Evolutionary conservation across 1,140 invertebrate genomes (phyloP), one percentile per base, ranked within the genome.

Genomic region (Triops longicaudatus): DNA sequence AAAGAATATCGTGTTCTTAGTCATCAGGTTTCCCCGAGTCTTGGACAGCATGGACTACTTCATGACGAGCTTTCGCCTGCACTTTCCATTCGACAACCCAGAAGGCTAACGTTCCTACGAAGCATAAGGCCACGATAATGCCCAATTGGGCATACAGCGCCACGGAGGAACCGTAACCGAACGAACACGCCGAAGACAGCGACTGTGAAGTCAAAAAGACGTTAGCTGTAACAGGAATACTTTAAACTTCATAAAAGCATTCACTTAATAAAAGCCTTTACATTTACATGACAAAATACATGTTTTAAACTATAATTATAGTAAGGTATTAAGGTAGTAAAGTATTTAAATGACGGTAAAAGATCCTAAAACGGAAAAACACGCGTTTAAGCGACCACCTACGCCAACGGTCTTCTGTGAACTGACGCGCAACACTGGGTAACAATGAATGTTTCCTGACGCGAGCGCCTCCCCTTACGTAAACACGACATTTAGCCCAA

Each of bases 111-210:
- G 94, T 93, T 26, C 95, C 96, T 9, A 93, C 79, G 3, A 91
- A 87, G 0, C 90, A 91, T 14, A 90, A 86, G 0, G 91, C 84
- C 0, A 91, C 86, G 9, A 98, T 83, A 42, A 98, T 92, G 0
- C 86, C 85, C 7, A 98, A 83, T 83, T 98, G 96, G 72, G 90
- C 88, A 72, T 93, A 88, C 2, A 98, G 86, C 0, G 89, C 86
- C 1, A 95, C 82, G 37, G 87, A 83, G 7, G 88, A 90, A 75
- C 94, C 93, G 85, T 98, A 98, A 83, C 92, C 92, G 86, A 98
- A 98, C 75, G 91, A 93, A 7, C 89, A 85, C 0, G 96, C 96
- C 3, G 96, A 93, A 11, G 94, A 92, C 27, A 98, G 85, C 0
- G 95, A 98, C 90, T 98, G 87, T 76, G 87, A 89, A 81, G 80